Evolutionary conservation across 2,888 invertebrate genomes (phyloP), one percentile per base, ranked within the genome.

Genomic region (Drosophila villosipedis): DNA sequence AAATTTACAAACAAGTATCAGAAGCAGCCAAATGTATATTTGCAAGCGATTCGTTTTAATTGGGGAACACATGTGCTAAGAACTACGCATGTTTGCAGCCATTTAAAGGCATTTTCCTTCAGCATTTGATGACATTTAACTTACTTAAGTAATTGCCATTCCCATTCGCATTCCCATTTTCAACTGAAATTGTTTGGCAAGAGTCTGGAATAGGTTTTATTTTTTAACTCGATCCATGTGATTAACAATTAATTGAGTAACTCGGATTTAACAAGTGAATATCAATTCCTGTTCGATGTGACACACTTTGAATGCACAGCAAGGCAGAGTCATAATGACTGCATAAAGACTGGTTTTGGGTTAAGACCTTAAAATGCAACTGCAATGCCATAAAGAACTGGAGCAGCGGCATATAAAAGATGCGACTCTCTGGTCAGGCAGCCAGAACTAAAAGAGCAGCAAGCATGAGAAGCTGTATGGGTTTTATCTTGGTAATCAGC

Each of bases 381-480:
- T 19, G 50, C 50, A 50, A 10, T 4, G 50, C 28, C 28, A 25
- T 16, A 31, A 31, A 60, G 19, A 9, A 43, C 22, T 35, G 63
- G 30, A 22, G 19, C 59, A 39, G 33, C 9, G 14, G 6, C 31
- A 64, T 60, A 60, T 57, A 69, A 59, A 76, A 78, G 62, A 66
- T 25, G 30, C 30, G 39, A 19, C n/a, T 1, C 3, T 2, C 31
- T 49, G 55, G 16, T 4, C 10, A 5, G 3, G n/a, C 30, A 50
- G 31, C n/a, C 70, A 62, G 53, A 64, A 58, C 58, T 25, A 35
- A 2, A 37, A 43, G 30, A 54, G 54, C 54, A 37, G 10, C 43
- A 73, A 74, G 61, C 68, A 85, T 85, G 88, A 77, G 63, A 43
- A 54, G 68, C 70, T 68, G 63, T 49, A 53, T 85, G 68, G 49